These are phyloP conservation scores for Thunnus thynnus DNA, from an alignment of 2,113 vertebrate species.

Conservation along the genomic window DNA sequence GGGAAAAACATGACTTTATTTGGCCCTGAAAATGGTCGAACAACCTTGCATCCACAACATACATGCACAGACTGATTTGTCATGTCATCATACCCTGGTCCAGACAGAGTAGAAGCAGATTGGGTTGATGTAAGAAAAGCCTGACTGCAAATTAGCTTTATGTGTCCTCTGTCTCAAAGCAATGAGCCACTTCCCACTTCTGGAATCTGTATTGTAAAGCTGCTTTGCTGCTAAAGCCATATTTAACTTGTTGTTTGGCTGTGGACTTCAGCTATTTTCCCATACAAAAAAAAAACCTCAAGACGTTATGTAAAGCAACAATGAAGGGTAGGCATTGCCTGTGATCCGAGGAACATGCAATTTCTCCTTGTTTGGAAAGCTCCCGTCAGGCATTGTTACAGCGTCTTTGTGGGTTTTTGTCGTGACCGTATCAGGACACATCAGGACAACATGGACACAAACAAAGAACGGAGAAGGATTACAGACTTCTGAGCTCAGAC, in stretches of 20 bases:
- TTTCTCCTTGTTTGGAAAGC: slow-evolving; percentile 57
- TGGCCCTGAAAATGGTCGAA: slow-evolving; percentile 11
- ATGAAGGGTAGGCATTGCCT: slow-evolving; percentile 39
- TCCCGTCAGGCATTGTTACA: not conserved
- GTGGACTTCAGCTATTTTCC: slow-evolving; percentile 37
- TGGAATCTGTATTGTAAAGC: slow-evolving; percentile 47
- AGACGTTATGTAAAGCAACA: slow-evolving; percentile 61
- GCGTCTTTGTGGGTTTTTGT: not conserved
- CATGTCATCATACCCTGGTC: slow-evolving; percentile 17
- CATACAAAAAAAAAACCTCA: slow-evolving; percentile 30
- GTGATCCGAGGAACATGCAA: slow-evolving; percentile 29
- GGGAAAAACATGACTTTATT: slow-evolving; percentile 32
- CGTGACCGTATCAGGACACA: slow-evolving; percentile 62
- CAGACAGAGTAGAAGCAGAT: not conserved
- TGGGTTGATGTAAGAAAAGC: slow-evolving; percentile 1
- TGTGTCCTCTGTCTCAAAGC: slow-evolving; percentile 2
- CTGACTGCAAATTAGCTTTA: slow-evolving; percentile 42
- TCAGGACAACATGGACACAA: slow-evolving; percentile 21
- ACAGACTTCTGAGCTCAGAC: slow-evolving; percentile 40
- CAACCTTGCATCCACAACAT: not conserved
- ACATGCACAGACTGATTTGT: slow-evolving; percentile 7
- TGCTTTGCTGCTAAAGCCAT: slow-evolving; percentile 42
- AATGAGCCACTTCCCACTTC: slow-evolving; percentile 14
- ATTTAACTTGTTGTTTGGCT: slow-evolving; percentile 59
- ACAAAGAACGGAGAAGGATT: slow-evolving; percentile 42